Conservation (phyloP, 2,888 invertebrate species). For the Lepetodrilus schrolli region DNA sequence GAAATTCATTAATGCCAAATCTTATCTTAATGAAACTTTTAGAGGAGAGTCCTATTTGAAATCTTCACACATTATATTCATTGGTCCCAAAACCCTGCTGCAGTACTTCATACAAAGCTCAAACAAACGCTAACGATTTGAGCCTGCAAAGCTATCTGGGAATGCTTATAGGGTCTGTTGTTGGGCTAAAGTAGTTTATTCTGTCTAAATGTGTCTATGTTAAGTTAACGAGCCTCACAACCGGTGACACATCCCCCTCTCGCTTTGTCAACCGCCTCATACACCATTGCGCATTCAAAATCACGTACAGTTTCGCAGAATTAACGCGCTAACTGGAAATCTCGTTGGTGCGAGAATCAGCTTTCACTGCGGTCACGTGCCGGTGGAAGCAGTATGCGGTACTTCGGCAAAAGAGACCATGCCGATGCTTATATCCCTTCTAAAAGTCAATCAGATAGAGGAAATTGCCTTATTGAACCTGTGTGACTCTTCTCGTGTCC, state of each 20-base stretch:
- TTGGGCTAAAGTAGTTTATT: constrained; percentile 16
- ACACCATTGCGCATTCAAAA: constrained; percentile 22
- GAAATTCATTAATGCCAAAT: too few relatives aligned
- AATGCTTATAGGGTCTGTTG: neutral
- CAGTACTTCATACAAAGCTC: too few relatives aligned
- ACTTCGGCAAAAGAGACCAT: constrained; percentile 15
- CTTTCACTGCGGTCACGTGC: constrained; percentile 16
- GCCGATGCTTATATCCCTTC: constrained; percentile 1
- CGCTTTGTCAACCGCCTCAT: neutral
- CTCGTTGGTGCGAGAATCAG: constrained; percentile 18
- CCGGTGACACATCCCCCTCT: constrained; percentile 21
- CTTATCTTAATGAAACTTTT: too few relatives aligned
- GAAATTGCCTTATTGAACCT: constrained; percentile 51
- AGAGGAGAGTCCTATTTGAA: too few relatives aligned
- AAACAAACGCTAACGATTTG: neutral
- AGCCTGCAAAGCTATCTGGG: neutral
- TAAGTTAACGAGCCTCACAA: neutral
- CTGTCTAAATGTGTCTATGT: constrained; percentile 19
- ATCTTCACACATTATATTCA: too few relatives aligned
- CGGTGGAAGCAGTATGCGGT: neutral
- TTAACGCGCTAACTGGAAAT: neutral
- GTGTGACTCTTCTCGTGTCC: constrained; percentile 18
- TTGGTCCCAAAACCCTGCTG: too few relatives aligned
- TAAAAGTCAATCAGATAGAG: constrained; percentile 44
- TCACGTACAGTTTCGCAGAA: constrained; percentile 19